Evolutionary conservation across 2,888 invertebrate species (phyloP).

Genomic region (Sipha maydis): DNA sequence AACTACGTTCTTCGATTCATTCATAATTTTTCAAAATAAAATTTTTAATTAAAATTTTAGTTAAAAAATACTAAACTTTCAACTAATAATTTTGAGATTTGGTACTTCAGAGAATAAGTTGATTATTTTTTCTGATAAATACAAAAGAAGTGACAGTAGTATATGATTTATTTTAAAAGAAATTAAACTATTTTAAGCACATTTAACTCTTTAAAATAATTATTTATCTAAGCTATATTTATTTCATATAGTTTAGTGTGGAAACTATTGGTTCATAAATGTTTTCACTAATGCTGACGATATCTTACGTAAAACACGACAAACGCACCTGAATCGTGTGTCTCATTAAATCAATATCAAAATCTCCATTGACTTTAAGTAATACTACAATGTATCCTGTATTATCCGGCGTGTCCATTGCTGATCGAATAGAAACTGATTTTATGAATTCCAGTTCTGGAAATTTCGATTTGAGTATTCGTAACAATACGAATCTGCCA

Average conservation of each 20-base stretch:
- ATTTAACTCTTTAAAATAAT: too few relatives aligned
- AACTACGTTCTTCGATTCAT: not conserved
- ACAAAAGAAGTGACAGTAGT: too few relatives aligned
- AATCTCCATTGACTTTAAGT: constrained; percentile 73
- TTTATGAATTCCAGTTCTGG: constrained; percentile 74
- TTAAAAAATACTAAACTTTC: not conserved
- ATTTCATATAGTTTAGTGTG: not conserved
- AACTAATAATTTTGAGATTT: too few relatives aligned
- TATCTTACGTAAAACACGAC: not conserved
- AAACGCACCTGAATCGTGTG: constrained; percentile 62
- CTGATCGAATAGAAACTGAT: constrained; percentile 74
- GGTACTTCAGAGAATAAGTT: too few relatives aligned
- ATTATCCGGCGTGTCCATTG: constrained; percentile 79
- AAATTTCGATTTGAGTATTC: constrained; percentile 72
- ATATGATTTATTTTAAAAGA: too few relatives aligned
- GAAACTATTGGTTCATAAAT: not conserved
- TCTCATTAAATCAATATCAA: constrained; percentile 64
- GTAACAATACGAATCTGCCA: constrained; percentile 69
- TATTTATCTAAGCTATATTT: not conserved
- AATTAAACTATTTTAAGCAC: too few relatives aligned
- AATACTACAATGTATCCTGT: constrained; percentile 80
- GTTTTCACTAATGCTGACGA: not conserved
- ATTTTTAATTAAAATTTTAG: not conserved
- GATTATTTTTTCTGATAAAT: too few relatives aligned
- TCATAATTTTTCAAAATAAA: not conserved